phyloP scores from a whole-genome alignment of 2,113 vertebrate genomes.

The Gobiocypris rarus region DNA sequence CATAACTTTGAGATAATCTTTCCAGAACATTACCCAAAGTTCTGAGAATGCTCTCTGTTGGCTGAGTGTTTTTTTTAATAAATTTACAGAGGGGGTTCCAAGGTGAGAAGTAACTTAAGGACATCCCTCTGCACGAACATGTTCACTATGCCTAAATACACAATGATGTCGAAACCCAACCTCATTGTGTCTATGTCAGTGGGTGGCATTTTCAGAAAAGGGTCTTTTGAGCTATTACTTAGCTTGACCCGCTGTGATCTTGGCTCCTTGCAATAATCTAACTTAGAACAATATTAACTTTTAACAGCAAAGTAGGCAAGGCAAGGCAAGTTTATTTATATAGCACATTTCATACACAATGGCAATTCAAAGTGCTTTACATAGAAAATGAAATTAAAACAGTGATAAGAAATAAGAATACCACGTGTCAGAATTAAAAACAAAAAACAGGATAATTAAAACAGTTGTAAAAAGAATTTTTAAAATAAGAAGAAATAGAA shows the following conservation, averaged over 20 bases:
- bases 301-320: no score
- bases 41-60: background rate
- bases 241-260: constrained; percentile 25
- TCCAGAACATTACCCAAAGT: no score
- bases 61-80: background rate
- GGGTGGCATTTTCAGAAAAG: constrained; percentile 10
- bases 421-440: no score
- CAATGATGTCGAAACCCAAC: background rate
- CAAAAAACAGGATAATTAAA: no score
- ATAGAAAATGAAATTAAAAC: no score
- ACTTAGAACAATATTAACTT: background rate
- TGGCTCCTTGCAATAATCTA: constrained; percentile 12
- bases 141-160: background rate
- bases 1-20: no score
- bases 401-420: no score
- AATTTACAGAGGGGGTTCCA: background rate
- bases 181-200: background rate
- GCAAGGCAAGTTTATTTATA: no score
- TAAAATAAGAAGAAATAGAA: no score
- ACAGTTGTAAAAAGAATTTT: no score
- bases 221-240: background rate
- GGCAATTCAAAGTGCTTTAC: no score
- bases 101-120: background rate
- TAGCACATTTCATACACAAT: no score
- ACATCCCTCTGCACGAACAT: background rate